phyloP scores from a whole-genome alignment of 1,140 invertebrate genomes.

The Heterodera schachtii region DNA sequence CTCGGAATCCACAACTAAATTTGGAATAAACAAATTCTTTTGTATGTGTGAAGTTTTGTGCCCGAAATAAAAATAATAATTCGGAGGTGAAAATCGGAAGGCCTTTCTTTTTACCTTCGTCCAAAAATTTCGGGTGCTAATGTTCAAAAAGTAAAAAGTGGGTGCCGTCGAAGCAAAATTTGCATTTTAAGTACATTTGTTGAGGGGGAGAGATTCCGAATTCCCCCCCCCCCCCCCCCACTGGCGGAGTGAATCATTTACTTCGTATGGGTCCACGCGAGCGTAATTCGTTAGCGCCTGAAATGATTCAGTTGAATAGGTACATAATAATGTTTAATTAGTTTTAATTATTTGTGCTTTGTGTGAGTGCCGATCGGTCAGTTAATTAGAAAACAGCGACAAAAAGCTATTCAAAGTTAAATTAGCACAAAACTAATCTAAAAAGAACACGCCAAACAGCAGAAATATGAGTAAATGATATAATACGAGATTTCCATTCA shows the following conservation, averaged over 20 bases:
- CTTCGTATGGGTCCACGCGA: slow-evolving; percentile 28
- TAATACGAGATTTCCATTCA: too few relatives aligned
- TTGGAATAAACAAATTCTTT: not conserved
- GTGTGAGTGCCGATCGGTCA: slow-evolving; percentile 11
- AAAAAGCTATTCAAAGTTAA: not conserved
- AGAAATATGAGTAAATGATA: too few relatives aligned
- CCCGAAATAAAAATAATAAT: not conserved
- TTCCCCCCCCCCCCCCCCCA: too few relatives aligned
- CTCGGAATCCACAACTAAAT: slow-evolving; percentile 27
- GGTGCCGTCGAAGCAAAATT: not conserved
- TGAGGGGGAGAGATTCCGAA: too few relatives aligned
- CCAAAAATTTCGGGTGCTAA: too few relatives aligned
- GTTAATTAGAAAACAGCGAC: not conserved
- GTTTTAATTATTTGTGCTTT: not conserved
- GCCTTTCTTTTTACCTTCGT: too few relatives aligned
- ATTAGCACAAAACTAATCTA: not conserved
- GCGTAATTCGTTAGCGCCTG: slow-evolving; percentile 41
- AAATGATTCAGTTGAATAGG: slow-evolving; percentile 8
- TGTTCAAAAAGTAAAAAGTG: too few relatives aligned
- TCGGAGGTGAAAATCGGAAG: too few relatives aligned
- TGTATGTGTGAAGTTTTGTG: not conserved
- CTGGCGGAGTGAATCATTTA: not conserved
- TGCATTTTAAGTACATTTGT: too few relatives aligned
- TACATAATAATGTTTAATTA: not conserved
- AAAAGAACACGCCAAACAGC: not conserved